A percentile compares a stretch with the other conserved stretches of the same genome.
These are phyloP conservation scores for Siphamia tubifer DNA, from an alignment of 2,113 vertebrate genomes.

Conservation along the genomic window DNA sequence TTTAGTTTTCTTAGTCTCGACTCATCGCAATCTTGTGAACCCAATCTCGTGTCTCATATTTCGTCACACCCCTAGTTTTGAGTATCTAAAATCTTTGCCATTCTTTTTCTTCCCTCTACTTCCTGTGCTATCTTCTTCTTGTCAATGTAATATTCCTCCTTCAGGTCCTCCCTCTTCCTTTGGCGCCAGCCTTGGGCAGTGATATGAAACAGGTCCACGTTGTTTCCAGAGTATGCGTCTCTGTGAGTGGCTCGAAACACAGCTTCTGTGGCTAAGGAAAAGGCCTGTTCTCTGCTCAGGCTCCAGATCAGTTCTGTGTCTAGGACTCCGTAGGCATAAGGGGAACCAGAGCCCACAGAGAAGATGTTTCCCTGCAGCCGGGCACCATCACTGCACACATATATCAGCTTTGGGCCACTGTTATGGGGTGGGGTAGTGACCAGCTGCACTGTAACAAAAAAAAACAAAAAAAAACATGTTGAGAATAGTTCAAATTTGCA, in stretches of 20 bases:
- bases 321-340: conserved; percentile 84
- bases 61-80: no score
- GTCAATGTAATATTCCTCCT: conserved; percentile 76
- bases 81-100: no score
- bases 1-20: no score
- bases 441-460: not conserved
- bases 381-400: conserved; percentile 86
- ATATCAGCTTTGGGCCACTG: conserved; percentile 80
- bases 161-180: conserved; percentile 76
- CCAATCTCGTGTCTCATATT: no score
- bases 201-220: conserved; percentile 85
- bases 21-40: no score
- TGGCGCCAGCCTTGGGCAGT: conserved; percentile 81
- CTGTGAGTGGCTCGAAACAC: conserved; percentile 86
- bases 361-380: conserved; percentile 79
- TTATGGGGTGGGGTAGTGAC: not conserved
- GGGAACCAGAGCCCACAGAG: conserved; percentile 88
- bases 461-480: no score
- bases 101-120: conserved; percentile 40
- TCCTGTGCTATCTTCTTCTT: conserved; percentile 52
- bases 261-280: conserved; percentile 79
- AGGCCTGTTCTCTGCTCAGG: conserved; percentile 78
- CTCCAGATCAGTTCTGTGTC: conserved; percentile 74
- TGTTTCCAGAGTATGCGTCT: conserved; percentile 88
- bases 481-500: no score